These are phyloP conservation scores for Agrypnus murinus DNA, from an alignment of 2,888 invertebrate species.

Conservation along the genomic window DNA sequence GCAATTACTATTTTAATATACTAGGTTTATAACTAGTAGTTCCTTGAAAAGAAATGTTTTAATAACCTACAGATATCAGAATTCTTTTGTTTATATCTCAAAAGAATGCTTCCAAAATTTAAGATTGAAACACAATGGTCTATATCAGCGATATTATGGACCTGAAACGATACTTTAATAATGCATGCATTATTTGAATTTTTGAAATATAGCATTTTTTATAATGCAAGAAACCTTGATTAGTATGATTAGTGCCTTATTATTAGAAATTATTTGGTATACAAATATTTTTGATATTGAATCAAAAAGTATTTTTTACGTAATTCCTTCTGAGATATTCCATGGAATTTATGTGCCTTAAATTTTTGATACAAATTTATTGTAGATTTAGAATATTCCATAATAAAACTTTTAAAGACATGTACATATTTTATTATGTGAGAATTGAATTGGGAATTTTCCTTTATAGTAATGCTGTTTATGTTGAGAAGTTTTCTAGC, in stretches of 20 bases:
- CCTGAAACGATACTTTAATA: slow-evolving; percentile 17
- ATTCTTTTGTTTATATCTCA: slow-evolving; percentile 1
- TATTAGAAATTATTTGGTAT: neutral
- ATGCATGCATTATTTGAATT: neutral
- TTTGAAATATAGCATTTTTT: neutral
- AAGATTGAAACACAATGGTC: slow-evolving; percentile 8
- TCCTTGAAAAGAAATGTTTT: neutral
- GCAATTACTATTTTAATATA: neutral
- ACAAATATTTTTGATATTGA: slow-evolving; percentile 20
- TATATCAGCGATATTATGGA: slow-evolving; percentile 18
- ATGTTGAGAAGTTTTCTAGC: no score
- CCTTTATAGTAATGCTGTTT: no score
- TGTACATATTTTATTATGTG: no score
- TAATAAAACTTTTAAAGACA: no score
- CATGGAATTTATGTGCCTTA: slow-evolving; percentile 27
- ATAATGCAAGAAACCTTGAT: neutral
- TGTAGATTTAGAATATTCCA: no score
- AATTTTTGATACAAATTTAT: slow-evolving; percentile 19
- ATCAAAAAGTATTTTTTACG: neutral
- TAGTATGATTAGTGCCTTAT: slow-evolving; percentile 21
- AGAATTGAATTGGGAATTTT: no score
- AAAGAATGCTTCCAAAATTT: neutral
- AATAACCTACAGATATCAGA: neutral
- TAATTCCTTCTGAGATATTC: slow-evolving; percentile 11
- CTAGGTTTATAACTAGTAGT: neutral